These are phyloP conservation scores for Anastrepha ludens DNA, from an alignment of 1,140 invertebrate genomes.

Conservation along the genomic window DNA sequence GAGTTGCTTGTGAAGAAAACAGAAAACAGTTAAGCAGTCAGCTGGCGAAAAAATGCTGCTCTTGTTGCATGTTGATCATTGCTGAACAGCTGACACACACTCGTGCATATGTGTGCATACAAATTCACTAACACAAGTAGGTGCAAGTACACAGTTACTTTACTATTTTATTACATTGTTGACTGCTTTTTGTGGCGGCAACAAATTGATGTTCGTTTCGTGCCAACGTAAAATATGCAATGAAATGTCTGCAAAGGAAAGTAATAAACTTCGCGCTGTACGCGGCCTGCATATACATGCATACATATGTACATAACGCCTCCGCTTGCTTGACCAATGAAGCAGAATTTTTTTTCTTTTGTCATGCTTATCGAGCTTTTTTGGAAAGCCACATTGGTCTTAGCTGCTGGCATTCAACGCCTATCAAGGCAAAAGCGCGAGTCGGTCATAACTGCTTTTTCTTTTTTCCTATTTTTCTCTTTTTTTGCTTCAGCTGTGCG, in stretches of 20 bases:
- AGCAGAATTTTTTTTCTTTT: background rate
- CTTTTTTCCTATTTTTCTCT: background rate
- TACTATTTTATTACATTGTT: constrained; percentile 49
- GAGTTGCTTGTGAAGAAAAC: background rate
- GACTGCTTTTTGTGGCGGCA: constrained; percentile 50
- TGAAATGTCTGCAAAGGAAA: constrained; percentile 54
- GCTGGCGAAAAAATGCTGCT: background rate
- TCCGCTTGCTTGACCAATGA: constrained; percentile 5
- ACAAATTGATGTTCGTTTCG: constrained; percentile 57
- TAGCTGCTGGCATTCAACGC: background rate
- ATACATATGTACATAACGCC: background rate
- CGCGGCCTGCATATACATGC: background rate
- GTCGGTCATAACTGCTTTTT: background rate
- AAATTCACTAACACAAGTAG: background rate
- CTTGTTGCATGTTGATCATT: background rate
- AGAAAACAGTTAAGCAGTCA: background rate
- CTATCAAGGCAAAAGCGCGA: background rate
- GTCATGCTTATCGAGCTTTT: background rate
- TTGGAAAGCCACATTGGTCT: background rate
- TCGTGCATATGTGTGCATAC: background rate
- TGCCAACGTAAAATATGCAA: constrained; percentile 57
- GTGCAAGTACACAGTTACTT: background rate
- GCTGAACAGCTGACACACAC: background rate
- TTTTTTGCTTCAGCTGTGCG: background rate
- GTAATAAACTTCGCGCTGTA: constrained; percentile 51